Percentiles rank a stretch among this genome's conserved stretches.
Evolutionary conservation across 2,113 vertebrate species (phyloP).

Genomic region (Anseranas semipalmata): DNA sequence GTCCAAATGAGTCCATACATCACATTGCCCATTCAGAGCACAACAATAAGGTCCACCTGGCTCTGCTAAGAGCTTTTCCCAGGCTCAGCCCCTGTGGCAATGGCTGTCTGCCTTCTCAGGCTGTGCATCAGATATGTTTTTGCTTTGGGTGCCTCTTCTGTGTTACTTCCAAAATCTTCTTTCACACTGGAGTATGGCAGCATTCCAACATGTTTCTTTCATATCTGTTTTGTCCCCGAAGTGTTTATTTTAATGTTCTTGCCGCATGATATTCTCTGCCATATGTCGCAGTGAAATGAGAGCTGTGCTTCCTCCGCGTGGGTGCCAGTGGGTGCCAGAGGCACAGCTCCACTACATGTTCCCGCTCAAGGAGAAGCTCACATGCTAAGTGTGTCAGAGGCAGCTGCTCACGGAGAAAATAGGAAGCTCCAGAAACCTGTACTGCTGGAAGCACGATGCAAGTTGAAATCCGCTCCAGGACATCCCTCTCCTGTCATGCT

Average conservation of each 20-base stretch:
- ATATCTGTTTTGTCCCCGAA: background rate
- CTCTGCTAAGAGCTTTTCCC: background rate
- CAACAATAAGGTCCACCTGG: background rate
- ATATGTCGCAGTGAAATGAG: accelerated
- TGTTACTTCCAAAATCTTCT: background rate
- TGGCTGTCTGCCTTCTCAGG: background rate
- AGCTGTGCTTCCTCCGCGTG: background rate
- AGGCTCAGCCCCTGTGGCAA: background rate
- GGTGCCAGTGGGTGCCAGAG: background rate
- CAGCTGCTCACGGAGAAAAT: background rate
- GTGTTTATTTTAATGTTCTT: background rate
- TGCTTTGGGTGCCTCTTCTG: background rate
- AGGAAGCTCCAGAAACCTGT: background rate
- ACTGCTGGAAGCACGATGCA: background rate
- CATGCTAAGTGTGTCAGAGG: background rate
- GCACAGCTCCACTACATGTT: background rate
- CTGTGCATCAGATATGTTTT: background rate
- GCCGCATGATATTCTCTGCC: background rate
- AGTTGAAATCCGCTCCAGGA: background rate
- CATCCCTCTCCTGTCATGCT: background rate
- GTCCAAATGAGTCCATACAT: no score
- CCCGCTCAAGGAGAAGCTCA: accelerated
- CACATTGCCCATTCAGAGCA: background rate
- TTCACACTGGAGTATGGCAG: background rate
- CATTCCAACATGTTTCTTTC: background rate